Conservation (phyloP, 2,797 vertebrate genomes). For the Enteromius trimaculatus region DNA sequence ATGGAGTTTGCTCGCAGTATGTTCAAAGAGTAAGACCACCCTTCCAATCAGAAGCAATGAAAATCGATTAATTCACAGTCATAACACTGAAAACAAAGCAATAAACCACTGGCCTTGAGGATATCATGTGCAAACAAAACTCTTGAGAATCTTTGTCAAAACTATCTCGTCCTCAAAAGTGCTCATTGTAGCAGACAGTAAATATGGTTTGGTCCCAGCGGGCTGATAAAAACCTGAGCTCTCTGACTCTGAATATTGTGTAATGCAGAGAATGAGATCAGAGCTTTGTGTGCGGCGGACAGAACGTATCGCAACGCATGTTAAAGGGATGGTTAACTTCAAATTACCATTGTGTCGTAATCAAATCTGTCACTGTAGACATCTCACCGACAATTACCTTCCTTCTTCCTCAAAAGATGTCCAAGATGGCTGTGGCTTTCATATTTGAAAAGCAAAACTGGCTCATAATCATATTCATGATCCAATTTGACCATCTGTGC, state of each 20-base stretch:
- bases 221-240: constrained; percentile 5
- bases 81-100: neutral
- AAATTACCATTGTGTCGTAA: neutral
- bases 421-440: constrained; percentile 27
- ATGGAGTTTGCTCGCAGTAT: neutral
- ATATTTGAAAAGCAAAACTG: neutral
- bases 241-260: neutral
- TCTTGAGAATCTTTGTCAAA: neutral
- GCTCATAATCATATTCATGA: constrained; percentile 21
- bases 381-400: neutral
- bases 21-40: neutral
- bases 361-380: constrained; percentile 8
- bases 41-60: neutral
- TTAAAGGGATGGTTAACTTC: neutral
- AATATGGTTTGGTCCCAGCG: neutral
- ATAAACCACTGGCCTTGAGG: neutral
- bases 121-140: neutral
- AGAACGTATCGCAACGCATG: no score
- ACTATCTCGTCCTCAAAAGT: neutral
- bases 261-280: neutral
- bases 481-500: constrained; percentile 18
- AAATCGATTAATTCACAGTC: neutral
- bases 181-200: neutral
- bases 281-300: neutral
- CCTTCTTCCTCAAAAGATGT: constrained; percentile 15